phyloP scores from a whole-genome alignment of 2,888 invertebrate genomes.

The Noctua pronuba region DNA sequence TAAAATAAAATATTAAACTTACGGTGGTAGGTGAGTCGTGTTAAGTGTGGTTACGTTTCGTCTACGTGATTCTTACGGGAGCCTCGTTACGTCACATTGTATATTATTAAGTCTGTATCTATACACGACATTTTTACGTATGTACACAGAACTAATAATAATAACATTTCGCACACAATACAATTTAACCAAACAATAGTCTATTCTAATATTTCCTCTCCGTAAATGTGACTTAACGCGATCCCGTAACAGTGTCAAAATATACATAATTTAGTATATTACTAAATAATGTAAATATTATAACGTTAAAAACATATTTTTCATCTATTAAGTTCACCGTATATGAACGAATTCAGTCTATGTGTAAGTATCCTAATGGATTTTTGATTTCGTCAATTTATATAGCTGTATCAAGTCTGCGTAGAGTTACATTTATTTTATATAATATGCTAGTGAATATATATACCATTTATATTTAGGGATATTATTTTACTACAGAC shows the following conservation, averaged over 20 bases:
- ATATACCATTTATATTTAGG: conserved; percentile 65
- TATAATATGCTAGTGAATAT: conserved; percentile 67
- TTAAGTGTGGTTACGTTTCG: conserved; percentile 78
- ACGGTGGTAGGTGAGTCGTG: conserved; percentile 77
- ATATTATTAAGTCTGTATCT: conserved; percentile 52
- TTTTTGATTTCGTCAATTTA: conserved; percentile 85
- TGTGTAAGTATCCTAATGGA: conserved; percentile 78
- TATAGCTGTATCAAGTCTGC: conserved; percentile 82
- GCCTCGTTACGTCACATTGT: conserved; percentile 67
- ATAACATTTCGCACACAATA: conserved; percentile 54
- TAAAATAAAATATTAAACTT: conserved; percentile 79
- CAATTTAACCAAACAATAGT: conserved; percentile 53
- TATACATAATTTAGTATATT: conserved; percentile 89
- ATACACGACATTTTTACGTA: conserved; percentile 52
- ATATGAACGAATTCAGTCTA: conserved; percentile 79
- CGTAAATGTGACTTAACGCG: conserved; percentile 69
- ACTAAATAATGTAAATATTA: conserved; percentile 90
- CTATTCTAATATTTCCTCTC: conserved; percentile 41
- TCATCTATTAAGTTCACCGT: conserved; percentile 81
- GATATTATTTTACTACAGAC: conserved; percentile 75
- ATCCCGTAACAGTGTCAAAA: conserved; percentile 83
- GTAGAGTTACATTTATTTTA: conserved; percentile 81
- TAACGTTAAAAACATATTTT: conserved; percentile 81
- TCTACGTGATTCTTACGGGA: conserved; percentile 79
- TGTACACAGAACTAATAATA: conserved; percentile 58